Evolutionary conservation across 2,888 invertebrate species (phyloP).

Genomic region (Aspidiotus destructor): DNA sequence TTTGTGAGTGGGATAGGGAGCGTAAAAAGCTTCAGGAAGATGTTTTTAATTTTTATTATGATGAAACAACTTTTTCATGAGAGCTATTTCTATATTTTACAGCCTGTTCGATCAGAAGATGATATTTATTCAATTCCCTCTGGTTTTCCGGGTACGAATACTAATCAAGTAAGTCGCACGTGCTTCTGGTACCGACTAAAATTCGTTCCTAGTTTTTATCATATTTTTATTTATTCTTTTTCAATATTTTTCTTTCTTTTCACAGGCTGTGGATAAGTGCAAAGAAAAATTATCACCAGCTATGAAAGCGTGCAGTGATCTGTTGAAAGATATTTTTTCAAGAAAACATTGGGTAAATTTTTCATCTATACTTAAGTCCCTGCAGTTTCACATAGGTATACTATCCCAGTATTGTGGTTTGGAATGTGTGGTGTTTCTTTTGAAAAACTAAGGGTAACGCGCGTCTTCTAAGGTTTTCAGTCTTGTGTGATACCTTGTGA

Average conservation of each 20-base stretch:
- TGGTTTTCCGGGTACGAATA: constrained; percentile 16
- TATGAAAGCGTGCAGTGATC: constrained; percentile 83
- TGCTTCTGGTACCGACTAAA: neutral
- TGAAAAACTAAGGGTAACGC: too few species aligned
- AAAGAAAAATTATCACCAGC: constrained; percentile 66
- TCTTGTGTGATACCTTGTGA: too few species aligned
- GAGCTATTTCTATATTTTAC: too few species aligned
- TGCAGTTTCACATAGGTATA: too few species aligned
- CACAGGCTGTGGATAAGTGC: constrained; percentile 32
- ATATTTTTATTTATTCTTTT: constrained; percentile 3
- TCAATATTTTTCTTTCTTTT: neutral
- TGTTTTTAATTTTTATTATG: too few species aligned
- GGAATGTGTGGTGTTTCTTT: too few species aligned
- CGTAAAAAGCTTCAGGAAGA: too few species aligned
- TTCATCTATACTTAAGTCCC: neutral
- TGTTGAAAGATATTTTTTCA: constrained; percentile 80
- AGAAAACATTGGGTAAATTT: constrained; percentile 77
- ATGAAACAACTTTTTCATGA: too few species aligned
- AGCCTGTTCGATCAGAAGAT: constrained; percentile 6
- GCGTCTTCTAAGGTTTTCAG: too few species aligned
- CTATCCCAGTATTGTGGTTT: too few species aligned
- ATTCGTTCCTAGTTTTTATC: too few species aligned
- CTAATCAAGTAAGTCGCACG: constrained; percentile 17
- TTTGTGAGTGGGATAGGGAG: too few species aligned
- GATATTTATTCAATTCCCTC: constrained; percentile 26